Percentiles rank a stretch among this genome's conserved stretches.
Evolutionary conservation across 2,797 vertebrate genomes (phyloP).

Genomic region (Podarcis siculus): DNA sequence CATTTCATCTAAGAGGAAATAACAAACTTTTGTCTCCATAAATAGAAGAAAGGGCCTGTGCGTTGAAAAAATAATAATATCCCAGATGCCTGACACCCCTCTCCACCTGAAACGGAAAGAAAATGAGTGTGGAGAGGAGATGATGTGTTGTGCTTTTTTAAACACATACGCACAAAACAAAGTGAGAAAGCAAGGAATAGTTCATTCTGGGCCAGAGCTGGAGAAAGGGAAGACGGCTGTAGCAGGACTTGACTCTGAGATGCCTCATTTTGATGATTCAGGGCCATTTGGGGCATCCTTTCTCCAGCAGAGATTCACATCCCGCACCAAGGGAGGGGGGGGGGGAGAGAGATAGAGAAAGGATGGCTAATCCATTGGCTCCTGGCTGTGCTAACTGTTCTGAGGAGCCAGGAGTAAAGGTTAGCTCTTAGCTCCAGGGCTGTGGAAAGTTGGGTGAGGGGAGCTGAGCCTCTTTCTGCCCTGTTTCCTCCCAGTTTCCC

Average conservation of each 20-base stretch:
- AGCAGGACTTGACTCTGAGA: neutral
- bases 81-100: constrained; percentile 10
- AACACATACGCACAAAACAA: neutral
- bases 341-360: neutral
- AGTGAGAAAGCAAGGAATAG: neutral
- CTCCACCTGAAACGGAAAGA: neutral
- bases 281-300: neutral
- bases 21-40: constrained; percentile 70
- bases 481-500: neutral
- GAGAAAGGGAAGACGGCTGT: neutral
- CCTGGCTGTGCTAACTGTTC: neutral
- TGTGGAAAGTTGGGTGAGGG: neutral
- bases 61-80: neutral
- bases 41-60: constrained; percentile 45
- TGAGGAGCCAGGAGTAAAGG: no score
- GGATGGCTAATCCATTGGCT: neutral
- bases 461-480: neutral
- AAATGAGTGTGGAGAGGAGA: neutral
- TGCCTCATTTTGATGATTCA: neutral
- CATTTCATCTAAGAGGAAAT: constrained; percentile 61
- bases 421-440: no score
- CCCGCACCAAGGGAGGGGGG: no score
- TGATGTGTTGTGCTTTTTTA: neutral
- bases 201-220: neutral
- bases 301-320: neutral